These are phyloP conservation scores for Bucorvus abyssinicus DNA, from an alignment of 2,797 vertebrate species.

Conservation along the genomic window DNA sequence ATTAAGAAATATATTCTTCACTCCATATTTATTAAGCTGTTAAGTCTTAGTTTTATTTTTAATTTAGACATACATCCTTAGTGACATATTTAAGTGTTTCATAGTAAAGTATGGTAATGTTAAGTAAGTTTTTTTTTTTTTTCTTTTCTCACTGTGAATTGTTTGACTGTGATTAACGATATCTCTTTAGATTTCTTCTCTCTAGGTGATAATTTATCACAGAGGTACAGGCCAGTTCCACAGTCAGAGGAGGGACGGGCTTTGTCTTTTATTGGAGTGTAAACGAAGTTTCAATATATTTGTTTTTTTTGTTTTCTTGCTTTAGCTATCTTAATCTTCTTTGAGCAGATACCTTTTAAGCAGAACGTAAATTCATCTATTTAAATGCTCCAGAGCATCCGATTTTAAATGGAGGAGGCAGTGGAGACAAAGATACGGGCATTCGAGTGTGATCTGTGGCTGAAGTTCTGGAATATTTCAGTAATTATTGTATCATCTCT, in stretches of 20 bases:
- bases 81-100: slow-evolving; percentile 88
- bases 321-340: slow-evolving; percentile 62
- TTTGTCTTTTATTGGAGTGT: slow-evolving; percentile 82
- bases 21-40: slow-evolving; percentile 81
- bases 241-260: slow-evolving; percentile 79
- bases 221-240: slow-evolving; percentile 97
- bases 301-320: slow-evolving; percentile 66
- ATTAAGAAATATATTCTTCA: slow-evolving; percentile 74
- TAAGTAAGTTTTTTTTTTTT: slow-evolving; percentile 92
- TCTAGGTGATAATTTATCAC: slow-evolving; percentile 98
- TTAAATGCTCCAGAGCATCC: slow-evolving; percentile 19
- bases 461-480: slow-evolving; percentile 45
- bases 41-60: slow-evolving; percentile 92
- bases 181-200: slow-evolving; percentile 99
- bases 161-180: slow-evolving; percentile 98
- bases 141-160: slow-evolving; percentile 91
- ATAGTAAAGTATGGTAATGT: slow-evolving; percentile 91
- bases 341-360: slow-evolving; percentile 38
- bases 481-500: slow-evolving; percentile 22
- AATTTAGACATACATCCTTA: slow-evolving; percentile 85
- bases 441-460: slow-evolving; percentile 27
- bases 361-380: slow-evolving; percentile 13
- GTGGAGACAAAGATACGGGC: not conserved
- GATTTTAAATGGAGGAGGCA: not conserved
- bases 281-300: slow-evolving; percentile 86